A percentile compares a stretch with the other conserved stretches of the same genome.
phyloP scores from a whole-genome alignment of 2,888 invertebrate genomes.

The Nymphalis c-album region DNA sequence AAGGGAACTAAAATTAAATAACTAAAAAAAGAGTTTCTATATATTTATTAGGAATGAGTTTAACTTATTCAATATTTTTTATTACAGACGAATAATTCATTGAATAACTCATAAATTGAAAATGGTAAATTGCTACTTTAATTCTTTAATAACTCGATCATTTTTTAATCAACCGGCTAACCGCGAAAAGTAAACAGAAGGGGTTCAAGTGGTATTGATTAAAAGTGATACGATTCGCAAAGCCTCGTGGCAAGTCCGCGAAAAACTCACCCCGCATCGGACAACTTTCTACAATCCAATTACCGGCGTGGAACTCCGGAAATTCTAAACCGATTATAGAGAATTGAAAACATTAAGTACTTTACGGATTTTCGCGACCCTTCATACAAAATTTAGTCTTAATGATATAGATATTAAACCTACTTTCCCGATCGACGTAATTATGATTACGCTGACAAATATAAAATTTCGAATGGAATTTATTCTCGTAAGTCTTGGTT shows the following conservation, averaged over 20 bases:
- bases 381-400: conserved; percentile 59
- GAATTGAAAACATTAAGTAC: conserved; percentile 82
- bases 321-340: conserved; percentile 81
- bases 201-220: conserved; percentile 38
- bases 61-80: too few species aligned
- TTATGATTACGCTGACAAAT: conserved; percentile 70
- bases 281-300: conserved; percentile 76
- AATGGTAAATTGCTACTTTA: conserved; percentile 13
- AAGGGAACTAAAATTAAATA: too few species aligned
- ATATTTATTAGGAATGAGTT: too few species aligned
- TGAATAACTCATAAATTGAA: background rate
- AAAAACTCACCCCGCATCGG: conserved; percentile 60
- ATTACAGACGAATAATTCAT: background rate
- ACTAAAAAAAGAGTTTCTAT: too few species aligned
- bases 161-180: conserved; percentile 18
- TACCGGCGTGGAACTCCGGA: conserved; percentile 76
- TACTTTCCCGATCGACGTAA: conserved; percentile 47
- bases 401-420: conserved; percentile 50
- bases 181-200: conserved; percentile 34
- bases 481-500: conserved; percentile 73
- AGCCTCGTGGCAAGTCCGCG: conserved; percentile 54
- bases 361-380: conserved; percentile 62
- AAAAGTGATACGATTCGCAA: conserved; percentile 47
- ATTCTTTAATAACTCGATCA: conserved; percentile 16
- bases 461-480: conserved; percentile 72